A percentile compares a stretch with the other conserved stretches of the same genome.
Evolutionary conservation across 37 sponge, comb jelly and placozoan genomes (phyloP).

Genomic region (Cladorhizidae sp.): DNA sequence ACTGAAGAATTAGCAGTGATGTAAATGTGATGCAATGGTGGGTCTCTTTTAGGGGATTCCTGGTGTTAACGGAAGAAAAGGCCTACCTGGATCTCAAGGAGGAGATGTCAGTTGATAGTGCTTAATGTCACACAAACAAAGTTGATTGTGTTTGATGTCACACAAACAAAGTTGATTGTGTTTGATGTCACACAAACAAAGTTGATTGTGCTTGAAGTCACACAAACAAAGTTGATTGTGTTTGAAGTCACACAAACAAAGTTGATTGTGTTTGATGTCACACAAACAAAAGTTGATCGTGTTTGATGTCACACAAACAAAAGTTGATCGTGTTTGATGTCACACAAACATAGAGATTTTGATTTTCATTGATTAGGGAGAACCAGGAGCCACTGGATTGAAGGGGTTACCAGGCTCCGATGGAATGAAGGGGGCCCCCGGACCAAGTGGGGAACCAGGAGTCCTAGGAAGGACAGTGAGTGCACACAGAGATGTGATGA

Average conservation of each 20-base stretch:
- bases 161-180: background rate
- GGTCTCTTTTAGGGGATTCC: background rate
- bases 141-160: background rate
- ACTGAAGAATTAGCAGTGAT: no score
- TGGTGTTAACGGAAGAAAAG: constrained; percentile 12
- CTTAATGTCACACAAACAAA: no score
- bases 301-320: background rate
- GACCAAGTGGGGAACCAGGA: background rate
- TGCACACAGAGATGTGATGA: no score
- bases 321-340: background rate
- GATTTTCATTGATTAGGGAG: no score
- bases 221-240: background rate
- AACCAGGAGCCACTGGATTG: no score
- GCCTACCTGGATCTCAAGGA: constrained; percentile 21
- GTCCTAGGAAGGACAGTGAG: background rate
- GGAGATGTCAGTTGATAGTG: background rate
- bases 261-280: background rate
- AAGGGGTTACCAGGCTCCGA: background rate
- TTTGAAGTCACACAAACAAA: background rate
- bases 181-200: background rate
- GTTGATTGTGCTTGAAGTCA: background rate
- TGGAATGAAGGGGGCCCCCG: background rate
- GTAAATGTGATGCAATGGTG: background rate
- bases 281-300: background rate
- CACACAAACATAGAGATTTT: background rate